phyloP scores from a whole-genome alignment of 2,888 invertebrate species.

The Clepsis dumicolana region DNA sequence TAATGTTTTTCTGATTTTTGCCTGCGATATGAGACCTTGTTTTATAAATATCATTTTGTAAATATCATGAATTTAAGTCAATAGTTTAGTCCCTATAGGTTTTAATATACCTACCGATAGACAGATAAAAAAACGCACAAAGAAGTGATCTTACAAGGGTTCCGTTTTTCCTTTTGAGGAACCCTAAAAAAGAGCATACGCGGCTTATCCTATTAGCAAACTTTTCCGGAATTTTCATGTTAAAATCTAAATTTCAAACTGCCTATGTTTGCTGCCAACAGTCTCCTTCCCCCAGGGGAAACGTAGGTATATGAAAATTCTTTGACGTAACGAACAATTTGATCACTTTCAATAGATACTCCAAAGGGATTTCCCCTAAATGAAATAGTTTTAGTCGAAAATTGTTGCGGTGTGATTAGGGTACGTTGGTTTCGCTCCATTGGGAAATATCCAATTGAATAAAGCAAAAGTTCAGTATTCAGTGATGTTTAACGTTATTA shows the following conservation, averaged over 20 bases:
- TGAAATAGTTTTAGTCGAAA: slow-evolving; percentile 43
- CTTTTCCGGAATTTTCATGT: neutral
- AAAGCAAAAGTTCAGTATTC: slow-evolving; percentile 33
- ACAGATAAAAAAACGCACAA: too few species aligned
- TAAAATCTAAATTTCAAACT: neutral
- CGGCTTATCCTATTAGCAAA: too few species aligned
- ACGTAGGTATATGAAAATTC: slow-evolving; percentile 12
- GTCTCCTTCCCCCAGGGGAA: neutral
- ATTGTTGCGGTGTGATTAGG: slow-evolving; percentile 41
- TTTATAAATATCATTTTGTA: too few species aligned
- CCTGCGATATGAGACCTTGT: too few species aligned
- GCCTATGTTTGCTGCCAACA: neutral
- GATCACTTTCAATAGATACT: slow-evolving; percentile 36
- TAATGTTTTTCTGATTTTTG: too few species aligned
- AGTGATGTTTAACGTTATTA: slow-evolving; percentile 15
- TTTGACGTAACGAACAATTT: slow-evolving; percentile 17
- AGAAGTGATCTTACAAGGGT: too few species aligned
- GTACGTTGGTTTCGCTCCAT: slow-evolving; percentile 28
- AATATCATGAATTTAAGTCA: too few species aligned
- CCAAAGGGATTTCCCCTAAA: slow-evolving; percentile 34
- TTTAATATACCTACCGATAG: too few species aligned
- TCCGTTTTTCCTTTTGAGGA: too few species aligned
- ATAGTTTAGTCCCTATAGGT: too few species aligned
- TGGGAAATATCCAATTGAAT: slow-evolving; percentile 39
- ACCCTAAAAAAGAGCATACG: too few species aligned